A percentile compares a stretch with the other conserved stretches of the same genome.
Evolutionary conservation across 2,888 invertebrate genomes (phyloP).

Genomic region (Phytoseiulus persimilis): DNA sequence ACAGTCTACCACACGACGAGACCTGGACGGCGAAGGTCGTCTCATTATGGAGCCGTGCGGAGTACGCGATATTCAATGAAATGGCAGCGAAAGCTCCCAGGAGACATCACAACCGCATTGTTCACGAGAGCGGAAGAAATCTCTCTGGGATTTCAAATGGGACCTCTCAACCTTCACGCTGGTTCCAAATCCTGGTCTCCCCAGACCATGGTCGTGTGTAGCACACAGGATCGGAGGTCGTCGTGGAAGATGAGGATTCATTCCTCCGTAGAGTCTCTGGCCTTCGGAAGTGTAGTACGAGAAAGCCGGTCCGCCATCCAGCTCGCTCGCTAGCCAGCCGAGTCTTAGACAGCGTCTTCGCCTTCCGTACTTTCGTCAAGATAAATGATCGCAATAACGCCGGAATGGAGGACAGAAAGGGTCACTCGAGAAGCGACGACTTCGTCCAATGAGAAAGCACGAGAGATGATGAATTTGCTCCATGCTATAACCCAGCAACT

Average conservation of each 20-base stretch:
- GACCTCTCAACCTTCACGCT: too few species aligned
- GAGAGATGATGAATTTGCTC: background rate
- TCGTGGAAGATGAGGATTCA: background rate
- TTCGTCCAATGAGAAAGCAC: background rate
- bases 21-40: too few species aligned
- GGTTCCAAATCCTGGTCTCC: too few species aligned
- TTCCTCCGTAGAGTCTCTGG: background rate
- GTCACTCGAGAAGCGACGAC: slow-evolving; percentile 5
- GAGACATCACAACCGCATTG: too few species aligned
- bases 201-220: background rate
- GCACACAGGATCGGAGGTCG: background rate
- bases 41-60: too few species aligned
- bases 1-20: too few species aligned
- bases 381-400: background rate
- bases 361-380: background rate
- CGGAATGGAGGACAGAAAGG: background rate
- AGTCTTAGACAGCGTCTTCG: background rate
- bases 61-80: too few species aligned
- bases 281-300: background rate
- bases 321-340: background rate
- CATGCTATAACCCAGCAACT: background rate
- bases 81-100: too few species aligned
- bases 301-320: background rate
- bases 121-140: too few species aligned
- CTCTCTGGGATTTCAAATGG: too few species aligned